Conservation (phyloP, 2,797 vertebrate species). For the Kryptopterus vitreolus region DNA sequence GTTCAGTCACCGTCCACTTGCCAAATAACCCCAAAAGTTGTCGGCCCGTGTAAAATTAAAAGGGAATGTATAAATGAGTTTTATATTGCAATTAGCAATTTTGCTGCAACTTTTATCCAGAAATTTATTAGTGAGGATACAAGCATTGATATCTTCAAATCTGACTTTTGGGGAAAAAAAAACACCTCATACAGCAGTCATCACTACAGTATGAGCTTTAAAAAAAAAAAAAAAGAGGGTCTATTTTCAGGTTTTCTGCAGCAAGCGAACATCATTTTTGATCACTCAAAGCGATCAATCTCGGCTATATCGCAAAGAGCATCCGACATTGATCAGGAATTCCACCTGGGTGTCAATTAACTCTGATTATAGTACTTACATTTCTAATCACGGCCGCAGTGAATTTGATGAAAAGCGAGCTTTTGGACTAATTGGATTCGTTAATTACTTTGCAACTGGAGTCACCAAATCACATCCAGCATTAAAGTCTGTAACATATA, state of each 20-base stretch:
- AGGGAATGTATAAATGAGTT: not conserved
- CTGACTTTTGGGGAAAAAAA: constrained; percentile 12
- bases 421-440: constrained; percentile 7
- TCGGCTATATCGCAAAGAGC: not conserved
- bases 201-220: not conserved
- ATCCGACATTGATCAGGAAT: constrained; percentile 1
- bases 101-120: constrained; percentile 1
- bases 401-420: constrained; percentile 1
- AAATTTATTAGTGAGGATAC: constrained; percentile 5
- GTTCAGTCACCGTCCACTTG: not conserved
- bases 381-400: not conserved
- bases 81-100: constrained; percentile 13
- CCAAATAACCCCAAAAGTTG: not conserved
- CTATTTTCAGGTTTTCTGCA: not conserved
- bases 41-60: not conserved
- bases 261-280: not conserved
- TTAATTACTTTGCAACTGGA: constrained; percentile 1
- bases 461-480: not conserved
- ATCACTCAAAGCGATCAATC: not conserved
- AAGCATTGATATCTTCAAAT: not conserved
- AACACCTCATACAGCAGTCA: not conserved
- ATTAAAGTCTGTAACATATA: not conserved
- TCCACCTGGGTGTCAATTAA: constrained; percentile 21
- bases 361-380: constrained; percentile 13
- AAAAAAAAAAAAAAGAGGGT: not conserved